Conservation (phyloP, 2,113 vertebrate species). For the Crocuta crocuta region DNA sequence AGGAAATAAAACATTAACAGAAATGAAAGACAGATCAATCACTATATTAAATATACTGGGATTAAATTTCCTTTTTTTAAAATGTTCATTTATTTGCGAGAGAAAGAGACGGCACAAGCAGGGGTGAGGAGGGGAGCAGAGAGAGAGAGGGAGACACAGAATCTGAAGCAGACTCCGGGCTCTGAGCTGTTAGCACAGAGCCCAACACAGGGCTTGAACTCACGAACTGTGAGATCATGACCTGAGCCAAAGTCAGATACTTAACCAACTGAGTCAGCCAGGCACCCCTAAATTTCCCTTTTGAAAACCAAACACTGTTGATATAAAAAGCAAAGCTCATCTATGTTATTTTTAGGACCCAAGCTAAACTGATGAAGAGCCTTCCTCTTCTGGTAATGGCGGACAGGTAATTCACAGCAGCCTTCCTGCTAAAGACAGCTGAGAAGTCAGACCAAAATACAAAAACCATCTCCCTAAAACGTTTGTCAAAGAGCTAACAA, state of each 20-base stretch:
- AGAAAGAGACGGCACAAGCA: too few species aligned
- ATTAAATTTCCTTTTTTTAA: background rate
- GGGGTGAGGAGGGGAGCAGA: too few species aligned
- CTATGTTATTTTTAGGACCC: background rate
- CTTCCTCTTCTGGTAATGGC: background rate
- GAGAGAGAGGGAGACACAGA: too few species aligned
- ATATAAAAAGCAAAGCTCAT: background rate
- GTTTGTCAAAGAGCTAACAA: background rate
- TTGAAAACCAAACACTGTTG: background rate
- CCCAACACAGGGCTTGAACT: too few species aligned
- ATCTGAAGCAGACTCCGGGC: too few species aligned
- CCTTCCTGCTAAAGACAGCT: slow-evolving; percentile 6
- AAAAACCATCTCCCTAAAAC: background rate
- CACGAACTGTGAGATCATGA: too few species aligned
- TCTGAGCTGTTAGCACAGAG: too few species aligned
- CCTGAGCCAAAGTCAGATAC: too few species aligned
- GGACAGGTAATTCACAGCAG: background rate
- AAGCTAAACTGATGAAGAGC: slow-evolving; percentile 3
- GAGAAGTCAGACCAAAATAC: background rate
- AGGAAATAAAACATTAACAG: background rate
- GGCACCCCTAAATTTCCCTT: background rate
- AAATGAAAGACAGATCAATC: background rate
- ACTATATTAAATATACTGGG: background rate
- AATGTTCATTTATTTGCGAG: too few species aligned
- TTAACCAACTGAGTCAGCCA: too few species aligned